Evolutionary conservation across 2,888 invertebrate genomes (phyloP), one percentile per base, ranked within the genome.

Genomic region (Odontothrips loti): DNA sequence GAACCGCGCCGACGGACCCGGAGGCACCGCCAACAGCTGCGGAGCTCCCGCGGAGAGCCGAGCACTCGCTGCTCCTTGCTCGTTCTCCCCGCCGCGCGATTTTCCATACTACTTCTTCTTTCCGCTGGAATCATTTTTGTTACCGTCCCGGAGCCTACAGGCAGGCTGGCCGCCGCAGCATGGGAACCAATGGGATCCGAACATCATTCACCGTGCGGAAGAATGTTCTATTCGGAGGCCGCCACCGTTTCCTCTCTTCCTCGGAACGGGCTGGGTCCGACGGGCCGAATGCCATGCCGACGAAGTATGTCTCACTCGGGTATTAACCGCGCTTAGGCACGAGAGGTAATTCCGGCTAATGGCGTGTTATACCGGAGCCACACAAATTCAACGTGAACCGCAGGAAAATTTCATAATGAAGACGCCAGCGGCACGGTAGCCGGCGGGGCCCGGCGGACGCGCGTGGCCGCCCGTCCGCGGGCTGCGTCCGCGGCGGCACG

Each of bases 401-500:
- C 23, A 75, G 68, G 68, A 75, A 75, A 75, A 75, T 23, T 12
- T 75, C 12, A 27, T 75, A 75, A 75, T 75, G 68, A 75, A 75
- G 68, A 75, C 68, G 27, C 23, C 34, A 43, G 51, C 51, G 51
- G 15, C 4, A 43, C 34, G 34, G 34, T 6, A 43, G 34, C 34
- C 34, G 34, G 3, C 34, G 34, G 34, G 3, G 34, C 3, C 34
- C n/a, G n/a, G 48, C 51, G 51, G 17, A 6, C 51, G 17, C 51
- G 51, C 58, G 58, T 58, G 58, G 34, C 34, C 34, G 34, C 3
- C 2, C 34, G 34, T 6, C 20, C 6, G 51, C 51, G 51, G 51
- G 51, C 3, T 10, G 15, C 51, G 6, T 2, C 15, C 51, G 51
- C 51, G 6, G 51, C 15, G 6, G 1, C 20, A 3, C 51, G 51